Percentiles rank a stretch among this genome's conserved stretches.
These are phyloP conservation scores for Monomorium pharaonis DNA, from an alignment of 1,140 invertebrate species.

Conservation along the genomic window DNA sequence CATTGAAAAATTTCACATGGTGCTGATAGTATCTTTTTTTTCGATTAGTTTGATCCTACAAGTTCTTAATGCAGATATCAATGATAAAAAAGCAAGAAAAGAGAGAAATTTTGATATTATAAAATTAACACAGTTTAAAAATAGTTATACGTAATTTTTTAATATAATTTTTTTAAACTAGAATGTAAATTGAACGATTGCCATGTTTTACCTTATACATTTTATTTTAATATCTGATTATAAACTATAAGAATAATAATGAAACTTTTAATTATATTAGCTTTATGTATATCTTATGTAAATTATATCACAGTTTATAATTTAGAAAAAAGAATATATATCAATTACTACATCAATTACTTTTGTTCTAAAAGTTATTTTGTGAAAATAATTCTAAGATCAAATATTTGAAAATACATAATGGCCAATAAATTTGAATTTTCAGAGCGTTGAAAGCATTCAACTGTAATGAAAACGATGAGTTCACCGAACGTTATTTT, in stretches of 20 bases:
- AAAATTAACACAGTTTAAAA: background rate
- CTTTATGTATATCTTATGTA: background rate
- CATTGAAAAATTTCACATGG: no score
- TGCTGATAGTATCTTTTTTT: no score
- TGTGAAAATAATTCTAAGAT: background rate
- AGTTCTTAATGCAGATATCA: background rate
- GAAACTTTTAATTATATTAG: background rate
- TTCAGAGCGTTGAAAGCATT: background rate
- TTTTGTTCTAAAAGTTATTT: background rate
- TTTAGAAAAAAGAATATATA: background rate
- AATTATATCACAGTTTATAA: background rate
- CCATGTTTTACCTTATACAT: no score
- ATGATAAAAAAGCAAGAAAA: background rate
- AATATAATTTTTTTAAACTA: background rate
- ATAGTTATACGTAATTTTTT: background rate
- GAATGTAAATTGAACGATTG: background rate
- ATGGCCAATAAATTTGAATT: background rate
- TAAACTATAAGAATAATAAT: background rate
- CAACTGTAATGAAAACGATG: background rate
- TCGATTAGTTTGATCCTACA: no score
- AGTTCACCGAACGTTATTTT: background rate
- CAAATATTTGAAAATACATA: background rate
- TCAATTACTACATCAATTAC: background rate
- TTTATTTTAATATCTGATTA: background rate
- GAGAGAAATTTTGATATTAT: background rate